Percentiles rank a stretch among this genome's conserved stretches.
Conservation (phyloP, 2,113 vertebrate genomes). For the Megalops atlanticus region DNA sequence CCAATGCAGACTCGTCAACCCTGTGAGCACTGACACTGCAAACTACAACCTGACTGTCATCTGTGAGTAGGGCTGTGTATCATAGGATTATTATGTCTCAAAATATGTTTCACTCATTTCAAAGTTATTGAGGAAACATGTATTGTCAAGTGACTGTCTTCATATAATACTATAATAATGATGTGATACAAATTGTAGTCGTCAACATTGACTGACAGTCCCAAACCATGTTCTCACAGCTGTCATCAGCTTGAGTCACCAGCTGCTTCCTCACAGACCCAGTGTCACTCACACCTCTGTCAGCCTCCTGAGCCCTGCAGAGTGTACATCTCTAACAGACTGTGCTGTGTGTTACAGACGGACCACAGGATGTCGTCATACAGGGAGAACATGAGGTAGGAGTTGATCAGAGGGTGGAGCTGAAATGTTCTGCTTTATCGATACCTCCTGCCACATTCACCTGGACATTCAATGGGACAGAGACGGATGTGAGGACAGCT, state of each 20-base stretch:
- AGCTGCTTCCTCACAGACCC: background rate
- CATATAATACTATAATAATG: too few relatives aligned
- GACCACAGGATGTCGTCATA: slow-evolving; percentile 54
- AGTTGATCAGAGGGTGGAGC: background rate
- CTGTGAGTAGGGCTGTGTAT: slow-evolving; percentile 56
- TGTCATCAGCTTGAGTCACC: background rate
- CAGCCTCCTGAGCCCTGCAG: background rate
- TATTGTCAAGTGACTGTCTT: slow-evolving; percentile 38
- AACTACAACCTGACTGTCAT: slow-evolving; percentile 50
- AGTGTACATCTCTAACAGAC: background rate
- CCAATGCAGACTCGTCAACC: slow-evolving; percentile 53
- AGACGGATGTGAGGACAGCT: slow-evolving; percentile 21
- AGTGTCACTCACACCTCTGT: background rate
- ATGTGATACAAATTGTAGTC: too few relatives aligned
- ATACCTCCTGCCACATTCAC: slow-evolving; percentile 43
- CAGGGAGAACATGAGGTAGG: slow-evolving; percentile 12
- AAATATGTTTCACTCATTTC: background rate
- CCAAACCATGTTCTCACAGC: background rate
- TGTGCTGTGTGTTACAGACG: slow-evolving; percentile 52
- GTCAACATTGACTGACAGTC: background rate
- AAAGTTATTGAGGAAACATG: background rate
- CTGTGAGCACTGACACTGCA: slow-evolving; percentile 2
- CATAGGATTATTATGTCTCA: background rate
- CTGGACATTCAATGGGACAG: slow-evolving; percentile 48
- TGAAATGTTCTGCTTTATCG: slow-evolving; percentile 53